Conservation (phyloP, 2,797 vertebrate genomes). For the Momotus momota region DNA sequence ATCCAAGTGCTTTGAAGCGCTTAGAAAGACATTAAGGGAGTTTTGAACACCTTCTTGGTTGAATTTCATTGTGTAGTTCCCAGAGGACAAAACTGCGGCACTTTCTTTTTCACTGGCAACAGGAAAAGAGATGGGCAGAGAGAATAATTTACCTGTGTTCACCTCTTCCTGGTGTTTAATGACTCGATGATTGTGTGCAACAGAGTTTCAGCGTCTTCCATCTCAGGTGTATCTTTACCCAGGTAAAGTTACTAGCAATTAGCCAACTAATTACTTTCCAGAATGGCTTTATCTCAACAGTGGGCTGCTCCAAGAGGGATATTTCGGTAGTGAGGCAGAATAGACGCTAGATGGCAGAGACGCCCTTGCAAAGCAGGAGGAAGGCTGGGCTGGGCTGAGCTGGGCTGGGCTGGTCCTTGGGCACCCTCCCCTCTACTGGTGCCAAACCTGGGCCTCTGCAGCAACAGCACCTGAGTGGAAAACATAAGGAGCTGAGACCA, state of each 20-base stretch:
- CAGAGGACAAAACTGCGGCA: background rate
- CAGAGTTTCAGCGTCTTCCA: fast-evolving
- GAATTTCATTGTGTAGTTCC: background rate
- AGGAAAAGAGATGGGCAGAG: background rate
- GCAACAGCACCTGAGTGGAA: fast-evolving
- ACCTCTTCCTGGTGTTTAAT: background rate
- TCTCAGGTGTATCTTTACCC: background rate
- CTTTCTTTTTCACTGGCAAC: background rate
- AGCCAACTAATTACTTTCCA: background rate
- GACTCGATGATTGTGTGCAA: fast-evolving
- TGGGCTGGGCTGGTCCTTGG: background rate
- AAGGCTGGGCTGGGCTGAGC: background rate
- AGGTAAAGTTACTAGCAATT: background rate
- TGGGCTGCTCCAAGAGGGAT: background rate
- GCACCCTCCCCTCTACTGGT: background rate
- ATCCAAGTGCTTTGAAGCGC: background rate
- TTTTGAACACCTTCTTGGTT: background rate
- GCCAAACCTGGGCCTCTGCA: background rate
- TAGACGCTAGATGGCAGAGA: slow-evolving; percentile 27
- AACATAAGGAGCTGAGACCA: fast-evolving
- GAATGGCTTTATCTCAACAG: fast-evolving
- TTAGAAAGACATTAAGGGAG: background rate
- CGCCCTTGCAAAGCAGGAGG: background rate
- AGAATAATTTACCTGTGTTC: background rate
- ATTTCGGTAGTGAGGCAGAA: background rate